Base-by-base conservation (phyloP, 1,140 invertebrate genomes). In the Heliconius melpomene region DNA sequence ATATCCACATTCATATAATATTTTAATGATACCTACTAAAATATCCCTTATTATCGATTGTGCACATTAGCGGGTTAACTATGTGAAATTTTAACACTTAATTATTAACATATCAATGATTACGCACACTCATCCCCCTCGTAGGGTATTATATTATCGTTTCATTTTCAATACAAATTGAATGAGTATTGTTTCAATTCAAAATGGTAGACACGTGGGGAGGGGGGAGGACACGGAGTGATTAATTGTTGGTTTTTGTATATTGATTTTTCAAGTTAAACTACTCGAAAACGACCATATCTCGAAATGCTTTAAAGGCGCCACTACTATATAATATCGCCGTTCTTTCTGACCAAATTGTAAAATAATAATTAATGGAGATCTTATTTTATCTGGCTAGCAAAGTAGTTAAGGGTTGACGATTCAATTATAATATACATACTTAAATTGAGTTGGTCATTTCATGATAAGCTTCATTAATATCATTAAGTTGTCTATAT, bases 121-220 rank as follows among this genome's bases (percentile, higher is more conserved):
- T 75, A 75, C 50, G 29, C 77, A 71, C 29, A 57, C 54, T 50
- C 74, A 81, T 74, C 81, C 77, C 77, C 50, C 54, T 36, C 8
- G 38, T 29, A 11, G 60, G 60, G 81, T 77, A 72, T 79, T 75
- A 29, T 26, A 57, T 79, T 75, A 66, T 26, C 23, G 60, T 16
- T 72, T 26, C 29, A 52, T 71, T 79, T 82, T 80, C 77, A 83
- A 80, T 82, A 66, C 60, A 54, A 60, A 79, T 82, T 79, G 77
- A 82, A 80, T 81, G 66, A 40, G 78, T 79, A 83, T 84, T 86
- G 86, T 87, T 85, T 77, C 72, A 79, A 78, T 74, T 18, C 79
- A 77, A 2, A 80, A 75, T 74, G 74, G 79, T 75, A 77, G 79
- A 2, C 1, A 29, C n/a, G n/a, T n/a, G n/a, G 26, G 26, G 26